These are phyloP conservation scores for Hemicrepidius hirtus DNA, from an alignment of 2,888 invertebrate species.

Conservation along the genomic window DNA sequence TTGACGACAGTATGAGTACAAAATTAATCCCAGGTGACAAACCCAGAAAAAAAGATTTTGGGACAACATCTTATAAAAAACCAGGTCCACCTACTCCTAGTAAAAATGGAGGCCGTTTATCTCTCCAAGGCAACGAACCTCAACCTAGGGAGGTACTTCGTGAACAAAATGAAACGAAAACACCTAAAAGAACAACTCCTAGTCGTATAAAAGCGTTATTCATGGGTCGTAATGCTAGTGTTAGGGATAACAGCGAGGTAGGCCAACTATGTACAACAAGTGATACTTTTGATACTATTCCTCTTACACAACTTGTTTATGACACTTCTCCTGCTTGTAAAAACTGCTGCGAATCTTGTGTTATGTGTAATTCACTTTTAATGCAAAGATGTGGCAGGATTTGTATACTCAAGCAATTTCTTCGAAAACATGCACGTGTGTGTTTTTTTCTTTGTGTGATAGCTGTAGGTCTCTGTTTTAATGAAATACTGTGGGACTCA, in stretches of 20 bases:
- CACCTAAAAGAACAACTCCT: slow-evolving; percentile 76
- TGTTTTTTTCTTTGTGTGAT: not conserved
- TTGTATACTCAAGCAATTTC: not conserved
- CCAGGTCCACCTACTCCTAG: slow-evolving; percentile 92
- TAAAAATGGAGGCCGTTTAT: slow-evolving; percentile 83
- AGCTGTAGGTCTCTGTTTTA: not conserved
- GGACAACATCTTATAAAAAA: slow-evolving; percentile 86
- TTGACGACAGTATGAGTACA: slow-evolving; percentile 69
- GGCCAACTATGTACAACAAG: slow-evolving; percentile 10
- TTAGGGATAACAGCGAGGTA: slow-evolving; percentile 66
- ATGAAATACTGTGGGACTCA: not conserved
- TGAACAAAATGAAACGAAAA: slow-evolving; percentile 71
- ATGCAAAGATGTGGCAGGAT: not conserved
- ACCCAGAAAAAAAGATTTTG: slow-evolving; percentile 76
- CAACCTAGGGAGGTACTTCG: slow-evolving; percentile 76
- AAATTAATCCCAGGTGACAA: slow-evolving; percentile 71
- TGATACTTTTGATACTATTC: not conserved
- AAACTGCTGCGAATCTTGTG: slow-evolving; percentile 17
- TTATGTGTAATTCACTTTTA: not conserved
- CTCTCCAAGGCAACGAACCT: slow-evolving; percentile 78
- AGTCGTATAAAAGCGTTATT: slow-evolving; percentile 79
- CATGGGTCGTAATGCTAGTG: slow-evolving; percentile 72
- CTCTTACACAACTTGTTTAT: slow-evolving; percentile 2
- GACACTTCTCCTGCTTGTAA: slow-evolving; percentile 1
- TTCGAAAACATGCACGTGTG: slow-evolving; percentile 1